Base-by-base conservation (phyloP, 2,888 invertebrate genomes). In the Therioaphis trifolii region DNA sequence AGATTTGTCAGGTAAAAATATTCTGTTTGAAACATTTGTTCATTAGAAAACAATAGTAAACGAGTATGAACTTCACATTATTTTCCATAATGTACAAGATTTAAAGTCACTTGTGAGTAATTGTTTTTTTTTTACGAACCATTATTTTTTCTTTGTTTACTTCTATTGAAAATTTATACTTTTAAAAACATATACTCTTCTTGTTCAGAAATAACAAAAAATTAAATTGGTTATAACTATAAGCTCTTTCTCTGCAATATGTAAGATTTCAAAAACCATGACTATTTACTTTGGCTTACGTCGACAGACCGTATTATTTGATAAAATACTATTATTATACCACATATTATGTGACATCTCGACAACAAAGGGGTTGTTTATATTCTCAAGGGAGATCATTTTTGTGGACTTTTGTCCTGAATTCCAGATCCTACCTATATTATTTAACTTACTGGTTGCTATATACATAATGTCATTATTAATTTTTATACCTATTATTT, bases 331-430 rank as follows among this genome's bases (percentile, higher is more conserved):
- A 77, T 46, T 69, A 69, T 66, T 55, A 66, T 49, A 71, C 43
- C 43, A 58, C 29, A 75, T 68, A 71, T 79, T 69, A 58, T 80
- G 43, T 71, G 71, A 80, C 71, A 71, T 80, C 72, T 72, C 29
- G 80, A 61, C 71, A 61, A 66, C 80, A 80, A 80, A 80, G 71
- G 72, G 71, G 46, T 35, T 72, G 79, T 79, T 79, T 71, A 69
- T 80, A 72, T 46, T 80, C 80, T 72, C 80, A 4, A 11, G 80
- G 72, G 80, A 72, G 21, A 72, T 71, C n/a, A 61, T 69, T 79
- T 43, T 21, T 52, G 55, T 46, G n/a, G 71, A 43, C 69, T 58
- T 46, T 58, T 61, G 35, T 58, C 29, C 35, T 21, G 15, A 40
- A 35, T 35, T 35, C 21, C 35, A 52, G 72, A 55, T n/a, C 72